Evolutionary conservation across 2,888 invertebrate species (phyloP).

Genomic region (Stictocephala bisonia): DNA sequence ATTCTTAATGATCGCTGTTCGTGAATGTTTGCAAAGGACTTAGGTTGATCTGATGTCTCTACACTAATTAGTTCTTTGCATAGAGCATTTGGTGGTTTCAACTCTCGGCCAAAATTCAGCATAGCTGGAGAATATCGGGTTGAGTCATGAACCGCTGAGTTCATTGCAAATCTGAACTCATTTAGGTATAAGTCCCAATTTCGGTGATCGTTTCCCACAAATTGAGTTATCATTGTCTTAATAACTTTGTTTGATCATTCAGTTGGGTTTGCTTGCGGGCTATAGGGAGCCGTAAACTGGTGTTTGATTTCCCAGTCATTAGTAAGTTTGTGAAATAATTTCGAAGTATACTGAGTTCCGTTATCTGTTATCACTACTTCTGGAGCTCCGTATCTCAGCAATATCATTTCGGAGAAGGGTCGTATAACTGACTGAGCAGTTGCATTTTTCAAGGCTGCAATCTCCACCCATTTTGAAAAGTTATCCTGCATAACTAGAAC

Average conservation of each 20-base stretch:
- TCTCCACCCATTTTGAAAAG: constrained; percentile 56
- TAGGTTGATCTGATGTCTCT: not conserved
- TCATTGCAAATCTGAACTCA: constrained; percentile 54
- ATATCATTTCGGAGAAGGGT: constrained; percentile 16
- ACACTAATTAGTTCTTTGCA: not conserved
- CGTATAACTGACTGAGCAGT: constrained; percentile 48
- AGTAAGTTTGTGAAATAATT: constrained; percentile 41
- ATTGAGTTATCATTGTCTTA: constrained; percentile 61
- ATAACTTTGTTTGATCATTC: constrained; percentile 60
- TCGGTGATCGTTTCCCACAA: constrained; percentile 56
- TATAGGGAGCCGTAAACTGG: constrained; percentile 57
- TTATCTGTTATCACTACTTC: constrained; percentile 58
- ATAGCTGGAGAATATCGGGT: constrained; percentile 55
- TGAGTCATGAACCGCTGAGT: constrained; percentile 51
- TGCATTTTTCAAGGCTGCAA: constrained; percentile 50
- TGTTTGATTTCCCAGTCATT: constrained; percentile 46
- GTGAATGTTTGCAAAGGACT: not conserved
- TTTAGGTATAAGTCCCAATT: constrained; percentile 53
- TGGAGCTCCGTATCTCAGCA: constrained; percentile 41
- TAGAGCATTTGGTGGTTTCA: not conserved
- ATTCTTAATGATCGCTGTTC: not conserved
- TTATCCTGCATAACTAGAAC: constrained; percentile 57
- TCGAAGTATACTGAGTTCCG: constrained; percentile 56
- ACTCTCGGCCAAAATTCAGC: constrained; percentile 52
- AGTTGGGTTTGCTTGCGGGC: constrained; percentile 61